Conservation (phyloP, 2,888 invertebrate species). For the Epinotia nisella region DNA sequence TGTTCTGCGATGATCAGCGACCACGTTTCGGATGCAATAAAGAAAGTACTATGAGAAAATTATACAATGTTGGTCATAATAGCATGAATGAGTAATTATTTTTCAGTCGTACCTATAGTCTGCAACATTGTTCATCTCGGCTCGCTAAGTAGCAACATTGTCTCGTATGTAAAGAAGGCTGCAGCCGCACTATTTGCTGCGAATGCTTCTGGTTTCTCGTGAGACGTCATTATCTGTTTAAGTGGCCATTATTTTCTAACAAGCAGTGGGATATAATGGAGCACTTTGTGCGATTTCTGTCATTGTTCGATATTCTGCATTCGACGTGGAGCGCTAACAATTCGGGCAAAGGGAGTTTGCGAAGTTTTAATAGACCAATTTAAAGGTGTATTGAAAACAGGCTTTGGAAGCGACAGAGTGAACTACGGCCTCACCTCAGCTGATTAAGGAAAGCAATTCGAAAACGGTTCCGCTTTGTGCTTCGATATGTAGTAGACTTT, state of each 20-base stretch:
- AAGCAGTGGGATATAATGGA: conserved; percentile 39
- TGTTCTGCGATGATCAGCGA: neutral
- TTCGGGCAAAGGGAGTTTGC: conserved; percentile 63
- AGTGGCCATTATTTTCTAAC: conserved; percentile 43
- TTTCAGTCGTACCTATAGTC: conserved; percentile 5
- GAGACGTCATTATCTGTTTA: conserved; percentile 41
- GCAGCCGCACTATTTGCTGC: conserved; percentile 31
- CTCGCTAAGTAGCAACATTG: conserved; percentile 36
- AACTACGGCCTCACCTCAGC: conserved; percentile 52
- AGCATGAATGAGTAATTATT: conserved; percentile 3
- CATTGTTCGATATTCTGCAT: conserved; percentile 60
- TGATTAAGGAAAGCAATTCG: conserved; percentile 62
- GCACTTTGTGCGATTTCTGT: conserved; percentile 48
- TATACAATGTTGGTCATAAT: neutral
- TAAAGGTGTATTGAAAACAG: conserved; percentile 72
- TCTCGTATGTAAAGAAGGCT: conserved; percentile 36
- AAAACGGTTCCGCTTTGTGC: conserved; percentile 47
- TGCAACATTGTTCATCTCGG: conserved; percentile 30
- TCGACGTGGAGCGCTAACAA: conserved; percentile 61
- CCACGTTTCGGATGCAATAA: neutral
- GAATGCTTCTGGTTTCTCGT: conserved; percentile 41
- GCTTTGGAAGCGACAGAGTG: conserved; percentile 53
- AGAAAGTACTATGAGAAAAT: neutral
- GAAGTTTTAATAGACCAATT: conserved; percentile 78
- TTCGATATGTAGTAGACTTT: conserved; percentile 26